Evolutionary conservation across 2,113 vertebrate species (phyloP).

Genomic region (Morone saxatilis): DNA sequence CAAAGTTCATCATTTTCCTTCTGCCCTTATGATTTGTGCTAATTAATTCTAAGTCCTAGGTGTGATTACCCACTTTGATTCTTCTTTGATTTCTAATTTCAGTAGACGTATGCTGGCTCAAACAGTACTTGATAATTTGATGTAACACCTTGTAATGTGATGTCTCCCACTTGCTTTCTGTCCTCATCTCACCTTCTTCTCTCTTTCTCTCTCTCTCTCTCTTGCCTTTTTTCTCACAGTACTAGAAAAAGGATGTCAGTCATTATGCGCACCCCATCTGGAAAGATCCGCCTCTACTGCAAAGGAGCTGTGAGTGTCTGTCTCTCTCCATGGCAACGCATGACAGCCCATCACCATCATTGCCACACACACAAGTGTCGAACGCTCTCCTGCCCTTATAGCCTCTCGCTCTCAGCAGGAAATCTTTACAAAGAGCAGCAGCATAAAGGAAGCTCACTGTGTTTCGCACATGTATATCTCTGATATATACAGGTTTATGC

Average conservation of each 20-base stretch:
- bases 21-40: neutral
- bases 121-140: slow-evolving; percentile 45
- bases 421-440: slow-evolving; percentile 28
- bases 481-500: slow-evolving; percentile 5
- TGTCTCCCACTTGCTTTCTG: slow-evolving; percentile 37
- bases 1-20: neutral
- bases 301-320: slow-evolving; percentile 97
- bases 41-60: slow-evolving; percentile 23
- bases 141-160: slow-evolving; percentile 42
- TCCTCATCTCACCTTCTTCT: slow-evolving; percentile 7
- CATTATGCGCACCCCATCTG: slow-evolving; percentile 96
- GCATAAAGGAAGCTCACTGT: slow-evolving; percentile 13
- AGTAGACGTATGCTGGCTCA: slow-evolving; percentile 36
- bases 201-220: neutral
- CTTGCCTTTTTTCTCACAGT: slow-evolving; percentile 78
- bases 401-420: slow-evolving; percentile 42
- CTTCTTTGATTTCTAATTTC: slow-evolving; percentile 43
- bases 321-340: slow-evolving; percentile 82
- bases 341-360: slow-evolving; percentile 63
- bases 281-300: slow-evolving; percentile 98
- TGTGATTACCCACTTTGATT: slow-evolving; percentile 25
- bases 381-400: slow-evolving; percentile 21
- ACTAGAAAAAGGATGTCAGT: slow-evolving; percentile 98
- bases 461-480: slow-evolving; percentile 34
- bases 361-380: neutral